Conservation (phyloP, 2,797 vertebrate species). For the Coreius guichenoti region DNA sequence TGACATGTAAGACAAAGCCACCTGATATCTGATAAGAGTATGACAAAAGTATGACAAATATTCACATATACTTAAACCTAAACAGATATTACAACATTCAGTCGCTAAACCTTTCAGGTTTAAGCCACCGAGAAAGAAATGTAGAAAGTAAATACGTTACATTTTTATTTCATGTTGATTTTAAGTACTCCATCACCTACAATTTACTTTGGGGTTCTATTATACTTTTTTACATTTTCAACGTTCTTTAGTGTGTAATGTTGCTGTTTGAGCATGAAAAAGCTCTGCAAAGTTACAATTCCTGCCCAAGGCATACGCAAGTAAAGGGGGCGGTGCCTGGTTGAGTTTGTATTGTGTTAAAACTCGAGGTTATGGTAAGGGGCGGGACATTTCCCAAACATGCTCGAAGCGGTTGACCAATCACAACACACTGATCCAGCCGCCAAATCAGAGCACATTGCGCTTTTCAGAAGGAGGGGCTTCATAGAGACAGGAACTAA, state of each 20-base stretch:
- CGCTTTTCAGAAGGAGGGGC: no score
- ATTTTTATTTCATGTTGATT: not conserved
- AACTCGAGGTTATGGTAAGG: not conserved
- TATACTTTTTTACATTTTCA: not conserved
- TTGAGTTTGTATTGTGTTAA: no score
- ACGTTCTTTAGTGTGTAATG: not conserved
- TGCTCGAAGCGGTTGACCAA: not conserved
- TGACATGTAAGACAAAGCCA: not conserved
- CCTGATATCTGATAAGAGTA: conserved; percentile 6
- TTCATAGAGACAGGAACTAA: no score
- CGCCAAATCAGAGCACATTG: not conserved
- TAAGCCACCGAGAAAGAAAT: not conserved
- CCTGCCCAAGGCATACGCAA: not conserved
- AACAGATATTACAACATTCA: not conserved
- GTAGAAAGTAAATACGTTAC: not conserved
- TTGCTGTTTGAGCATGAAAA: not conserved
- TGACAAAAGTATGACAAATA: not conserved
- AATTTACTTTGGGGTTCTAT: not conserved
- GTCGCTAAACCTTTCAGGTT: not conserved
- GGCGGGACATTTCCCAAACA: not conserved
- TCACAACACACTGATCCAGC: not conserved
- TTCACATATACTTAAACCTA: not conserved
- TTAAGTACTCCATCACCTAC: not conserved
- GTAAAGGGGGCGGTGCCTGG: not conserved
- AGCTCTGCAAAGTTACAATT: not conserved